phyloP scores from a whole-genome alignment of 2,797 vertebrate genomes.

The Hippopotamyrus pictus region DNA sequence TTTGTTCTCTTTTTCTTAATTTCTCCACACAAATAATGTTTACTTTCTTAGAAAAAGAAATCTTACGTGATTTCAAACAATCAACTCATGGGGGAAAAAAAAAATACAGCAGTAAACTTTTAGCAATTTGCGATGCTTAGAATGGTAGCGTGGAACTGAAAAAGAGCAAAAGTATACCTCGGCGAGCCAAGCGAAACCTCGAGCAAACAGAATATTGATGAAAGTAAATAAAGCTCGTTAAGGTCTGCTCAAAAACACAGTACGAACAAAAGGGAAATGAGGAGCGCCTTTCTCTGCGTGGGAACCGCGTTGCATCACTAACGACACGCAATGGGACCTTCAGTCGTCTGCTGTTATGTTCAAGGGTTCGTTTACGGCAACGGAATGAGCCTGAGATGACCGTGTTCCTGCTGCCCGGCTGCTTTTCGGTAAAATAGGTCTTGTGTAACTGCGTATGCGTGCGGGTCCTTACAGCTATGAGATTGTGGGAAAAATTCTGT shows the following conservation, averaged over 20 bases:
- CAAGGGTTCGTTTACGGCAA: neutral
- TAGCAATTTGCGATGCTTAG: neutral
- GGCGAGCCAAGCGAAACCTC: neutral
- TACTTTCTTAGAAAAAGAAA: neutral
- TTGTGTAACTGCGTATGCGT: neutral
- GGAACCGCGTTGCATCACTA: neutral
- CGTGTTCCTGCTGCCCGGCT: neutral
- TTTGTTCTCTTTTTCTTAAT: neutral
- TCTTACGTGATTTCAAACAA: neutral
- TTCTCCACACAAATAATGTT: neutral
- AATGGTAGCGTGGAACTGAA: neutral
- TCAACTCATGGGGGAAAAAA: neutral
- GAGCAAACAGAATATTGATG: neutral
- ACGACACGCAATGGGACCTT: neutral
- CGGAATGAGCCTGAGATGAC: neutral
- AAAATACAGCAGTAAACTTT: neutral
- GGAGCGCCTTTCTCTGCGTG: neutral
- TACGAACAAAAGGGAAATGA: neutral
- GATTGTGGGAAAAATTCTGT: neutral
- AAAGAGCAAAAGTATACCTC: neutral
- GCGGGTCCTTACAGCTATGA: neutral
- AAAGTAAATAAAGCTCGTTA: conserved; percentile 8
- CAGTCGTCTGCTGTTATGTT: neutral
- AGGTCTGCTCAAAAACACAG: neutral
- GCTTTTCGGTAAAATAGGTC: neutral